Percentiles rank a stretch among this genome's conserved stretches.
These are phyloP conservation scores for Yponomeuta sedellus DNA, from an alignment of 2,888 invertebrate species.

Conservation along the genomic window DNA sequence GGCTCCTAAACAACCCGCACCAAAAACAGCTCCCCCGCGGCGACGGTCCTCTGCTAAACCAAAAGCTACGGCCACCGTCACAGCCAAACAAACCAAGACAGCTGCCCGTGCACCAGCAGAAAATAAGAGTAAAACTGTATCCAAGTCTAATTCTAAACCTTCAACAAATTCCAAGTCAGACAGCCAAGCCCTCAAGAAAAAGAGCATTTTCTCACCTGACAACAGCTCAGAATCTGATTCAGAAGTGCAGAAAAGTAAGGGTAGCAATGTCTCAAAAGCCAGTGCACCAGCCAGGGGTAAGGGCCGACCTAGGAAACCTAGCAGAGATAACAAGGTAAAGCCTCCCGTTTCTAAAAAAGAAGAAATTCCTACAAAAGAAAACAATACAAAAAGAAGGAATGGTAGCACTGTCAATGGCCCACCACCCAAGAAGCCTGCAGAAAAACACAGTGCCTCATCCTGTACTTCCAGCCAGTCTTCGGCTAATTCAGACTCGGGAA, in stretches of 20 bases:
- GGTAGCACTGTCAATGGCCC: conserved; percentile 52
- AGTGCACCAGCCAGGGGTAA: conserved; percentile 43
- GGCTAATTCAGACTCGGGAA: conserved; percentile 61
- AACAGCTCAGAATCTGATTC: conserved; percentile 74
- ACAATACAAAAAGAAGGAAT: conserved; percentile 52
- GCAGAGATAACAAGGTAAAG: conserved; percentile 47
- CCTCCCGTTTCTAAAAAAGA: conserved; percentile 44
- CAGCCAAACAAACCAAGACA: conserved; percentile 70
- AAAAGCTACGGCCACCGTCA: conserved; percentile 78
- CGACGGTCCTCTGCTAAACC: conserved; percentile 76
- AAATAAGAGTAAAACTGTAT: conserved; percentile 56
- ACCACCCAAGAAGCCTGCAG: conserved; percentile 61
- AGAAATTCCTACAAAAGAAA: conserved; percentile 27
- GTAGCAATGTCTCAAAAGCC: conserved; percentile 41
- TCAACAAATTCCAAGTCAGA: conserved; percentile 29
- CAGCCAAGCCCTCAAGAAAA: conserved; percentile 73
- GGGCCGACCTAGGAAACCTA: conserved; percentile 52
- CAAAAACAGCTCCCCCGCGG: conserved; percentile 55
- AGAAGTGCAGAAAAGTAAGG: conserved; percentile 51
- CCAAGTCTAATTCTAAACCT: conserved; percentile 59
- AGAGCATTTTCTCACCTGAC: conserved; percentile 89
- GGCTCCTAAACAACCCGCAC: conserved; percentile 53
- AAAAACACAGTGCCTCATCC: conserved; percentile 56
- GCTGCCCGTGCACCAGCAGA: conserved; percentile 45
- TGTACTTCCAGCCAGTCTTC: conserved; percentile 68